Base-by-base conservation (phyloP, 2,797 vertebrate genomes). In the Cheirogaleus major region DNA sequence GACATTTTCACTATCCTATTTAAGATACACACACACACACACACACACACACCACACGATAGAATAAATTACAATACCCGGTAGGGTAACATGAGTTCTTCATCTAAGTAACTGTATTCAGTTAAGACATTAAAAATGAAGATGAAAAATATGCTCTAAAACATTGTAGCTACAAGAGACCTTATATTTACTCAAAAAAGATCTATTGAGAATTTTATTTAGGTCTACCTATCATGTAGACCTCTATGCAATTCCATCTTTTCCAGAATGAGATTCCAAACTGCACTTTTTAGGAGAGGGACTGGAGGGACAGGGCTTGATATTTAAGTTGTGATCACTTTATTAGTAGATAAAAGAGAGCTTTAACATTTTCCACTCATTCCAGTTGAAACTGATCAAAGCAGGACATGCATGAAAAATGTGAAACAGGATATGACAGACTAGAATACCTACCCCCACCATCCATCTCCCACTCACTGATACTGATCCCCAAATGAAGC, bases 81-180 rank as follows among this genome's bases (percentile, higher is more conserved):
- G 95, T 97, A 98, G 96, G 96, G 95, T 97, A 96, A 98, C 96
- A 96, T 97, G 95, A 97, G 94, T 97, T 96, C 94, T 97, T 97
- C 96, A 92, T 97, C 95, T 96, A 97, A 95, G 92, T 93, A 95
- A 94, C 92, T 96, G 96, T 97, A 98, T 72, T 97, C 92, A 97
- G 93, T 98, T 98, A 97, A 98, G 97, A 97, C 95, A 98, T 79
- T 97, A 97, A 97, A 98, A 98, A 97, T 83, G 94, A 97, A 96
- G 96, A 92, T 84, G 98, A 45, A 45, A 98, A 98, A 97, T 98
- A 98, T 96, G 97, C 98, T 98, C 98, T 98, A 97, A 97, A 97
- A 96, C 92, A 83, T 30, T 93, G 95, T 94, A 96, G 95, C 96
- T 98, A 97, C 96, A 98, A 41, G 45, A 97, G 95, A 84, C 59